phyloP scores from a whole-genome alignment of 2,113 vertebrate genomes.

The Phocoena phocoena region DNA sequence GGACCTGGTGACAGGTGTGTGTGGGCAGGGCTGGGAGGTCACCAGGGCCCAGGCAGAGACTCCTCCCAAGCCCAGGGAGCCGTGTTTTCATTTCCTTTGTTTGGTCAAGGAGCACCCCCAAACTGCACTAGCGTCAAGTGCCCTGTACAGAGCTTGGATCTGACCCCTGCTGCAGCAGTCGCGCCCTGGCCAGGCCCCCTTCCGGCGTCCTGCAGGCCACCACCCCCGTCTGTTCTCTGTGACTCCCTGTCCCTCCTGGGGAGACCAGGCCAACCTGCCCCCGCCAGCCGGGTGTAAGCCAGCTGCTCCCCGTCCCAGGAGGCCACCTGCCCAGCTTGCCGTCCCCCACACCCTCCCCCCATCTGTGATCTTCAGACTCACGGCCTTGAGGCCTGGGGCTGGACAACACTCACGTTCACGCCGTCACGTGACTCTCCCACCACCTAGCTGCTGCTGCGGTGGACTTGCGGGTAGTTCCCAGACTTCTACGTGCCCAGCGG shows the following conservation, averaged over 20 bases:
- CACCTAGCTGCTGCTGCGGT: background rate
- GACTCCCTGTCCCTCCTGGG: background rate
- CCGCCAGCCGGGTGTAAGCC: background rate
- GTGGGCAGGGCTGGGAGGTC: background rate
- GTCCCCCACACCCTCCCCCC: background rate
- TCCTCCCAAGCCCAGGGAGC: too few species aligned
- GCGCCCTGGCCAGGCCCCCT: background rate
- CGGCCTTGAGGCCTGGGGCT: background rate
- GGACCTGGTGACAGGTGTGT: background rate
- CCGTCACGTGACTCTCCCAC: background rate
- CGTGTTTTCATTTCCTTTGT: background rate
- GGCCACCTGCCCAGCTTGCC: background rate
- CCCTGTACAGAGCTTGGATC: background rate
- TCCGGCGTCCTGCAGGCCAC: background rate
- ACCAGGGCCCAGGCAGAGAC: background rate
- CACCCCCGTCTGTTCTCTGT: accelerated
- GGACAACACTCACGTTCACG: accelerated
- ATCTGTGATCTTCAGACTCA: background rate
- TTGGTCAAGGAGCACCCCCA: background rate
- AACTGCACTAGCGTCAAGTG: accelerated
- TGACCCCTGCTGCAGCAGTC: background rate
- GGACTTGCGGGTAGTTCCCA: background rate
- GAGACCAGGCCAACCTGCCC: background rate
- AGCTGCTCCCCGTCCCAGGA: background rate
- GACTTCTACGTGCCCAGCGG: background rate